Base-by-base conservation (phyloP, 2,888 invertebrate genomes). In the Opisthograptis luteolata region DNA sequence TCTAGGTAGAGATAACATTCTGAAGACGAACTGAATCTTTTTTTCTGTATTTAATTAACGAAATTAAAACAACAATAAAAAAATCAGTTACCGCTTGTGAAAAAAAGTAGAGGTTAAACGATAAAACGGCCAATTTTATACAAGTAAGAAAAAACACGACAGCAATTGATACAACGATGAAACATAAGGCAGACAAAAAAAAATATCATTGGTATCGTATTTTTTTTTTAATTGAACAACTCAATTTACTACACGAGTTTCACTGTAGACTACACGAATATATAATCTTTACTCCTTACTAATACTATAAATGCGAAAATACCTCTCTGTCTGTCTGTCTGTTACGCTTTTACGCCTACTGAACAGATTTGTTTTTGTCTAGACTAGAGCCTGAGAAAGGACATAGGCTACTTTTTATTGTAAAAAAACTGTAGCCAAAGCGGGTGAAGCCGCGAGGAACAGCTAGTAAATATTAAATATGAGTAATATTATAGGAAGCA, bases 101-200 rank as follows among this genome's bases (percentile, higher is more conserved):
- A 43, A 30, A 15, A 43, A 10, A 25, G n/a, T 25, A 4, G 9
- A 9, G 13, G 20, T 20, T 12, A 15, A 32, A 9, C 22, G 34
- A 35, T 20, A 43, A 34, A 27, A 25, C 34, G 2, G 24, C 14
- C 10, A 20, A 24, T 12, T 40, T 20, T 13, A 12, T 30, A 40
- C 20, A 20, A 20, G 13, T 28, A 39, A 12, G 9, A 30, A 40
- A 15, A 24, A 24, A 28, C 13, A 13, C 15, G 2, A 9, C 2
- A 3, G 15, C 17, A 9, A 9, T n/a, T n/a, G 2, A 6, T 24
- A 4, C 13, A 37, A 14, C 6, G 28, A 30, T 17, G n/a, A 17
- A 28, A 20, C 34, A 13, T 43, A 27, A 34, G 19, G 9, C 28
- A 20, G 19, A 30, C 42, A 34, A 42, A 42, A 41, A 42, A 34